Base-by-base conservation (phyloP, 2,888 invertebrate species). In the Heliconius ismenius region DNA sequence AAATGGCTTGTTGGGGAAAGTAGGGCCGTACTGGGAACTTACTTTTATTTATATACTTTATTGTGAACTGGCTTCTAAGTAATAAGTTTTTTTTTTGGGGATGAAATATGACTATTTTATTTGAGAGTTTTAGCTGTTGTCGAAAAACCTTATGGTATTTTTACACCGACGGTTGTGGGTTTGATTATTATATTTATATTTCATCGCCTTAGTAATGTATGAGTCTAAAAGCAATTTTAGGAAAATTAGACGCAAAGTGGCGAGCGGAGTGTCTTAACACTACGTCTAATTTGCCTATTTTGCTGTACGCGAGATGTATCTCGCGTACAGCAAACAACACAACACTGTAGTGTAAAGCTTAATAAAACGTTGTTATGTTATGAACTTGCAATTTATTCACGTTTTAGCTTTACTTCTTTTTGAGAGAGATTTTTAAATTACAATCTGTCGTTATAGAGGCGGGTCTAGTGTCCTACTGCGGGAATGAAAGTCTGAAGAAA, bases 1-100 rank as follows among this genome's bases (percentile, higher is more conserved):
- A 76, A 76, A 76, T 65, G 26, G 54, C 64, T 76, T 72, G 64
- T 76, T 72, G 72, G 54, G 21, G 24, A 65, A 76, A 76, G 73
- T 72, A 72, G 72, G 28, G 60, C 32, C 64, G 70, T 43, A 49
- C 36, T 26, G 65, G 28, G 39, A 60, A 39, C 72, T 73, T 76
- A 64, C 21, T 43, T 75, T 75, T 75, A 49, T 72, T 72, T 60
- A 49, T 60, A 49, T 69, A 43, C 24, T 60, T 62, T 26, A 54
- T 58, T 70, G 36, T 54, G 18, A 70, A 54, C 49, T 32, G 32
- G 32, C 32, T 58, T 36, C 39, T 58, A 70, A 70, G 54, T 70
- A 36, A 58, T 70, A 32, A 70, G 54, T 58, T 70, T 70, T 15
- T 49, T 70, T 13, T 49, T 69, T 54, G 21, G 18, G 10, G 21